Evolutionary conservation across 1,140 invertebrate species (phyloP), one percentile per base, ranked within the genome.

Genomic region (Neomicropteryx cornuta): DNA sequence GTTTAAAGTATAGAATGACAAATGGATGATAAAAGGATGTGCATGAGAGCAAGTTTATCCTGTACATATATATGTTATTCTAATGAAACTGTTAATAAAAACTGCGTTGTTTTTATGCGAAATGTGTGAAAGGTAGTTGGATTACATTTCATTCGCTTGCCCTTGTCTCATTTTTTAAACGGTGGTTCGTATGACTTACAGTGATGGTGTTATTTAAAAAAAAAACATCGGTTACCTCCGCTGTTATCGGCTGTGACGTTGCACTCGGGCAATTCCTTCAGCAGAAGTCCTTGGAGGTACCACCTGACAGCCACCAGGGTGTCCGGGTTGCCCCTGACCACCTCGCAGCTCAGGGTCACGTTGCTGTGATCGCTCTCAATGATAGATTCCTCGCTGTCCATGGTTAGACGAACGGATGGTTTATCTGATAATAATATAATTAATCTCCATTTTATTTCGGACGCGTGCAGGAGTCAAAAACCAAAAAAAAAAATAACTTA

Each of bases 201-300:
- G 8, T 27, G 24, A 8, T 8, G n/a, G 24, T 27, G 24, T 27
- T 27, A 8, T 8, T 27, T 27, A 27, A 27, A n/a, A 8, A n/a
- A 8, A 8, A 8, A 8, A 8, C 23, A 27, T 8, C 30, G 6
- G 30, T 32, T 32, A 11, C 14, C 13, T 13, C 35, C 41, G 2
- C 43, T 35, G 21, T 49, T 47, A 42, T 56, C 56, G 38, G 62
- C 60, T 38, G 75, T 77, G 14, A 71, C 72, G 44, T 81, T 73
- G 50, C 86, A 87, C 47, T 90, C 83, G 1, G 86, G 85, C 32
- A 91, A 68, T 58, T 89, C 82, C 52, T 89, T 88, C 27, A 92
- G 69, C 22, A 90, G 56, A 33, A 84, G 77, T 3, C 80, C 83
- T 47, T 87, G 82, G 43, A 89, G 70, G 53, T 82, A 91, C 90